These are phyloP conservation scores for Panagrolaimus sp. DNA, from an alignment of 1,140 invertebrate species.

Conservation along the genomic window DNA sequence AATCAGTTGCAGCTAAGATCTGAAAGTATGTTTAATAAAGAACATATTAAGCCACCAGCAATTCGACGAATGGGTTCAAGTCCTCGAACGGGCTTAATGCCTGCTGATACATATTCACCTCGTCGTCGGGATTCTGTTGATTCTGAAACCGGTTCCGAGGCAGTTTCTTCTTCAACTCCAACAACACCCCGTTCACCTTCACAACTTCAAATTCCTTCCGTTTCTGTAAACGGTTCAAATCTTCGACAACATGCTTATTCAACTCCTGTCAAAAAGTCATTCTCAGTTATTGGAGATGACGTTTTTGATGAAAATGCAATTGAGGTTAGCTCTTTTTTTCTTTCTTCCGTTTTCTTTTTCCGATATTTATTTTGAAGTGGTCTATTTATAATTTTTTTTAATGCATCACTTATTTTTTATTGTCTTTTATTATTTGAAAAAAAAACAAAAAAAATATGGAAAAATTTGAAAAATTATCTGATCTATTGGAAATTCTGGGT, in stretches of 20 bases:
- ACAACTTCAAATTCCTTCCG: conserved; percentile 8
- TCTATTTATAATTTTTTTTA: conserved; percentile 10
- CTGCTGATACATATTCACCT: neutral
- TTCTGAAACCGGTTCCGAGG: neutral
- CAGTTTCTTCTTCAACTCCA: neutral
- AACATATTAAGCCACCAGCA: too few relatives aligned
- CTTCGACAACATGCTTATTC: conserved; percentile 7
- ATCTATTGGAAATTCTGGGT: too few relatives aligned
- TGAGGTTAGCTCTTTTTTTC: conserved; percentile 5
- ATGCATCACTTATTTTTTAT: neutral
- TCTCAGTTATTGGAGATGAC: conserved; percentile 2
- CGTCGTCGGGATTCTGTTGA: neutral
- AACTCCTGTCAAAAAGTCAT: conserved; percentile 13
- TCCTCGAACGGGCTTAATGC: conserved; percentile 1
- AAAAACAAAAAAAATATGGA: neutral
- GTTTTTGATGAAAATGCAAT: conserved; percentile 9
- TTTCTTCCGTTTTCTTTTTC: neutral
- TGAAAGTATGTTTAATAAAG: too few relatives aligned
- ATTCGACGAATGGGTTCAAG: conserved; percentile 5
- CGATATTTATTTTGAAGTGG: neutral
- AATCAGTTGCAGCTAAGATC: too few relatives aligned
- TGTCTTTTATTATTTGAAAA: neutral
- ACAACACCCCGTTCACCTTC: neutral
- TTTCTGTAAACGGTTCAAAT: neutral
- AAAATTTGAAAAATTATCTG: too few relatives aligned